Evolutionary conservation across 2,113 vertebrate genomes (phyloP).

Genomic region (Vombatus ursinus): DNA sequence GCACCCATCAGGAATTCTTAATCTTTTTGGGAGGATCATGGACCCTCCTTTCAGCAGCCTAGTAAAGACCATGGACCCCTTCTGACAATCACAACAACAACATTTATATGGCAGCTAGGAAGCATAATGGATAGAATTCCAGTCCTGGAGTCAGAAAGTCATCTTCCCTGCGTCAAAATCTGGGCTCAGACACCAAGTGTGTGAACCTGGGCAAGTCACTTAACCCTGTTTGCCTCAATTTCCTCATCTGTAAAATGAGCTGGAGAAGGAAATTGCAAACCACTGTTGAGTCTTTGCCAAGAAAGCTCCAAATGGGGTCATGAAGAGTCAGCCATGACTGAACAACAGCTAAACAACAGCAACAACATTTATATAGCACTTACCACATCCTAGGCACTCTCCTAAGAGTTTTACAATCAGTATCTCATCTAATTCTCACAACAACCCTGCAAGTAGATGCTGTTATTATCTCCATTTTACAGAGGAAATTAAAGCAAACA

Average conservation of each 20-base stretch:
- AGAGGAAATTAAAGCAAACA: neutral
- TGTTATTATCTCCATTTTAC: neutral
- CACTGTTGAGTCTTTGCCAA: neutral
- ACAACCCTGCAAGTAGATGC: neutral
- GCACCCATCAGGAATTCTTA: neutral
- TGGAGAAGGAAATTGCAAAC: neutral
- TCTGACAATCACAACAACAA: neutral
- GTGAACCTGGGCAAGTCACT: too few relatives aligned
- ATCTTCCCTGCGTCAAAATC: neutral
- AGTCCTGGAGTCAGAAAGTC: neutral
- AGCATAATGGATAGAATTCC: too few relatives aligned
- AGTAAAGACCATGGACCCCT: neutral
- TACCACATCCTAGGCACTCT: neutral
- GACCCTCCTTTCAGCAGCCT: neutral
- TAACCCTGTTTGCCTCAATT: neutral
- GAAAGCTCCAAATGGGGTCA: neutral
- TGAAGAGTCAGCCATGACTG: neutral
- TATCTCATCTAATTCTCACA: neutral
- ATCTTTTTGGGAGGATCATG: neutral
- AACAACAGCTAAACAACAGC: neutral
- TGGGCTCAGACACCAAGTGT: neutral
- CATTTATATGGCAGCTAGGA: neutral
- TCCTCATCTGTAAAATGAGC: neutral
- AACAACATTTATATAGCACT: neutral
- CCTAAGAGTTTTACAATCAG: neutral